phyloP scores from a whole-genome alignment of 2,888 invertebrate genomes.

The Tachina lurida region DNA sequence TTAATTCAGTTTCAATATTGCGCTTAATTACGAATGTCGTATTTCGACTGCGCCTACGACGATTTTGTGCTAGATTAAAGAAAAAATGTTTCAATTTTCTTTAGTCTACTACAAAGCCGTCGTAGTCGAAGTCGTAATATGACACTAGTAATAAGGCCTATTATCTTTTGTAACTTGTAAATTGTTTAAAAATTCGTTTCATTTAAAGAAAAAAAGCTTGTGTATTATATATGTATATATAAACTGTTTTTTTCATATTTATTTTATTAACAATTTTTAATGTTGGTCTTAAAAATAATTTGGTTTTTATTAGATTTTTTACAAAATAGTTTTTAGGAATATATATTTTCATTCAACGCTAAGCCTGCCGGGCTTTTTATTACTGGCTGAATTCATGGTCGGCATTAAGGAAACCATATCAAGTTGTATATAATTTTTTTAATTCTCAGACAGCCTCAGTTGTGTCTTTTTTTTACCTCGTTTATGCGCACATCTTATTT shows the following conservation, averaged over 20 bases:
- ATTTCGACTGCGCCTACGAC: no score
- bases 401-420: conserved; percentile 13
- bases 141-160: no score
- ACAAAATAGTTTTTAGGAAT: conserved; percentile 54
- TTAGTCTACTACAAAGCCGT: no score
- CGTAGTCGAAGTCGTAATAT: no score
- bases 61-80: no score
- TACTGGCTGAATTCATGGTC: conserved; percentile 26
- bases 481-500: not conserved
- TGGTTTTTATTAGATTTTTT: conserved; percentile 32
- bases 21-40: no score
- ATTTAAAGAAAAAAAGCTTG: not conserved
- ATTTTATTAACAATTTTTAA: conserved; percentile 22
- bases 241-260: not conserved
- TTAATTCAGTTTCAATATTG: not conserved
- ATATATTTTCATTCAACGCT: conserved; percentile 35
- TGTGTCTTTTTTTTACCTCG: not conserved
- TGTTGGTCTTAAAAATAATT: conserved; percentile 36
- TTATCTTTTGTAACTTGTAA: conserved; percentile 13
- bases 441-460: not conserved
- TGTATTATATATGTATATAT: not conserved
- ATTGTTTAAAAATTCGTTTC: conserved; percentile 28
- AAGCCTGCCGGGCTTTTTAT: not conserved
- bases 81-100: no score
- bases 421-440: conserved; percentile 9